Evolutionary conservation across 2,888 invertebrate species (phyloP), one percentile per base, ranked within the genome.

Genomic region (Campoplex capitator): DNA sequence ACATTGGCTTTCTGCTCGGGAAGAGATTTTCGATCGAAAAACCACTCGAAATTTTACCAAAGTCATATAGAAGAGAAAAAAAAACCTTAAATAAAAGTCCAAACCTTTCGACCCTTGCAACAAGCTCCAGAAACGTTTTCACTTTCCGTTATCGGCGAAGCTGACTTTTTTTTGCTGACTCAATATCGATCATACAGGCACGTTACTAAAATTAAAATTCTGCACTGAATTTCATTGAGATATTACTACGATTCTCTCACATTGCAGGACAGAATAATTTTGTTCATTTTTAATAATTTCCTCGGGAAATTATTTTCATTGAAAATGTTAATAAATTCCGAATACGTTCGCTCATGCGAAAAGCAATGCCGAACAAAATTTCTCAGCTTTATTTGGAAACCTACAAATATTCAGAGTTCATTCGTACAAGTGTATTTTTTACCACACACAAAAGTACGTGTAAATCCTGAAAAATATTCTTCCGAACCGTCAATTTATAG

Each of bases 381-480:
- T 45, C 13, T 45, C 68, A 58, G 23, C 48, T 28, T 9, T 16
- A 56, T 23, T 42, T 28, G 2, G 56, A 23, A 28, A 3, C 42
- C 42, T 11, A 13, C 2, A 48, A 35, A 11, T 73, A 51, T 54
- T 8, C 28, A 51, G 28, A 23, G 35, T 42, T 70, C 68, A 76
- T 83, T 35, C 51, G 35, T 38, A 51, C 62, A 73, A 45, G 16
- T n/a, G 77, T 65, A 62, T 38, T 7, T 38, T 51, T 38, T 51
- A 32, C 45, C 45, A 45, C 45, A 11, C 11, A 35, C 48, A 16
- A 76, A 45, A 38, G 13, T 23, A 13, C 54, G 7, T 28, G 65
- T 67, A 77, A 78, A 74, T 84, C 78, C 67, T 38, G 56, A 54
- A 42, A 62, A 78, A 84, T 68, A 48, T 42, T 35, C 45, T 38